Conservation (phyloP, 1,140 invertebrate genomes). For the Protaetia brevitarsis region DNA sequence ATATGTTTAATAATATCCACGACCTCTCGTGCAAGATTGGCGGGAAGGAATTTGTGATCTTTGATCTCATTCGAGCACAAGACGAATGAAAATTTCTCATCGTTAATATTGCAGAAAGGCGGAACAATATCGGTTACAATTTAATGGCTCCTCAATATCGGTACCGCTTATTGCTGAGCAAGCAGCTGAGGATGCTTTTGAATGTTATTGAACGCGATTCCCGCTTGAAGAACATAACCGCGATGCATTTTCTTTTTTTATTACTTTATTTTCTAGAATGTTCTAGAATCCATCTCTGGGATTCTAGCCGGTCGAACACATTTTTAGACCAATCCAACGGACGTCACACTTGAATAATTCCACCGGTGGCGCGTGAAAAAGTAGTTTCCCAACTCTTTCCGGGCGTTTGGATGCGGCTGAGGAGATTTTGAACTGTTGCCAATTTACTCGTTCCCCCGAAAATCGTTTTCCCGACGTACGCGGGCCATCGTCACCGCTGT, state of each 20-base stretch:
- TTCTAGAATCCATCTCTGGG: too few relatives aligned
- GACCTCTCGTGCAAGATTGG: background rate
- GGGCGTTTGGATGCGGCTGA: background rate
- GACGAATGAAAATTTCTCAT: slow-evolving; percentile 4
- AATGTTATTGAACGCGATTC: too few relatives aligned
- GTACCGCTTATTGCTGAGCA: too few relatives aligned
- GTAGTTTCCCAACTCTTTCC: background rate
- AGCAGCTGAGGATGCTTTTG: too few relatives aligned
- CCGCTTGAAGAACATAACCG: too few relatives aligned
- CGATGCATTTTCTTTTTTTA: too few relatives aligned
- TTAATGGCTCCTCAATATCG: too few relatives aligned
- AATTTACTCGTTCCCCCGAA: background rate
- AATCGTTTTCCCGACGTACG: background rate
- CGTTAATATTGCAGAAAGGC: background rate
- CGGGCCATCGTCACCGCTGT: background rate
- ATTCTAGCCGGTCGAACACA: too few relatives aligned
- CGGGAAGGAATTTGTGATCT: background rate
- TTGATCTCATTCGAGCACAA: background rate
- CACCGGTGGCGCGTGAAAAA: background rate
- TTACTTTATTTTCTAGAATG: too few relatives aligned
- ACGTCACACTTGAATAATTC: slow-evolving; percentile 1
- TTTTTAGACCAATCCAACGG: background rate
- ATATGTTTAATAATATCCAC: slow-evolving; percentile 6
- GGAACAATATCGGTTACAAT: background rate
- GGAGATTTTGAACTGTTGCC: slow-evolving; percentile 4